Percentiles rank a stretch among this genome's conserved stretches.
Conservation (phyloP, 2,797 vertebrate genomes). For the Diceros bicornis region DNA sequence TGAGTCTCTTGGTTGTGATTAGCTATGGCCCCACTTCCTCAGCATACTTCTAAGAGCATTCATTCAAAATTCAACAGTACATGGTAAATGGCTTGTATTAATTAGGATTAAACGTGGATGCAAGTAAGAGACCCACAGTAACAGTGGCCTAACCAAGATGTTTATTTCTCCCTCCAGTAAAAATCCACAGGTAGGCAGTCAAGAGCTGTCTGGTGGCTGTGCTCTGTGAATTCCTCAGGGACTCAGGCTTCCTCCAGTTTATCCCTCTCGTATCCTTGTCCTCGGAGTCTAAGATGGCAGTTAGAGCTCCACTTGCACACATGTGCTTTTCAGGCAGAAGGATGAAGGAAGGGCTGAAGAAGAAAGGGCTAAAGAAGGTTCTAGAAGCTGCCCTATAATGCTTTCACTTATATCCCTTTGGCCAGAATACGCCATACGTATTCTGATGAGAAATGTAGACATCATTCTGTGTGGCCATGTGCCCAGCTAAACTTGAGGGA, state of each 20-base stretch:
- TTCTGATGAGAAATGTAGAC: background rate
- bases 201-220: background rate
- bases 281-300: background rate
- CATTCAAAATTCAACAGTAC: background rate
- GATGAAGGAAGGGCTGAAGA: background rate
- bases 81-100: background rate
- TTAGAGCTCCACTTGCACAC: background rate
- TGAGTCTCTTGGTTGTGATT: conserved; percentile 72
- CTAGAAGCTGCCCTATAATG: conserved; percentile 19
- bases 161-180: background rate
- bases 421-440: background rate
- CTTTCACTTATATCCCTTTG: background rate
- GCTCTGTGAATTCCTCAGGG: background rate
- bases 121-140: background rate
- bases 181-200: background rate
- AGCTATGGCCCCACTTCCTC: conserved; percentile 57
- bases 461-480: background rate
- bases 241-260: background rate
- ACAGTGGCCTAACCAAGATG: background rate
- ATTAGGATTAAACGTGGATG: background rate
- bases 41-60: conserved; percentile 47
- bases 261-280: background rate
- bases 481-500: background rate
- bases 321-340: background rate
- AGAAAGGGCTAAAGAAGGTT: conserved; percentile 32